phyloP scores from a whole-genome alignment of 1,140 invertebrate species.

The Notospermus geniculatus region DNA sequence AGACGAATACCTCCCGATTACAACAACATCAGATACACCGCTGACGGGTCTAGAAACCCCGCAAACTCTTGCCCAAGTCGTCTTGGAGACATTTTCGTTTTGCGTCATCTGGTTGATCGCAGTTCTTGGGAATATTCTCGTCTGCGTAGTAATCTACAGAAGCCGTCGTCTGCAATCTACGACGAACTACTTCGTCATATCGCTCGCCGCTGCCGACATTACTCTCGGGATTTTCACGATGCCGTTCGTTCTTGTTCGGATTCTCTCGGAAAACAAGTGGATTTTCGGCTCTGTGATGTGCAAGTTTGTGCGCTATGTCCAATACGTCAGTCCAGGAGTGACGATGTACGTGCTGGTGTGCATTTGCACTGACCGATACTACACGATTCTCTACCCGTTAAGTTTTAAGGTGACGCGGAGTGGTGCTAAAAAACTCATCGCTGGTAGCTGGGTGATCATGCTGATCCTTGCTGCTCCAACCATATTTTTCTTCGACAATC shows the following conservation, averaged over 20 bases:
- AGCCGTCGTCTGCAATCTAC: constrained; percentile 45
- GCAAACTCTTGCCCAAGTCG: constrained; percentile 12
- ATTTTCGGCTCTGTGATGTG: constrained; percentile 34
- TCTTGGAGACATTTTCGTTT: constrained; percentile 27
- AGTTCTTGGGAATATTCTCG: constrained; percentile 37
- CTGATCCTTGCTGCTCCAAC: constrained; percentile 19
- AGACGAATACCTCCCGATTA: too few relatives aligned
- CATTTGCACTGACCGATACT: constrained; percentile 41
- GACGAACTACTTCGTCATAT: constrained; percentile 47
- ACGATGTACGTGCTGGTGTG: constrained; percentile 32
- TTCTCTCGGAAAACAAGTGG: constrained; percentile 31
- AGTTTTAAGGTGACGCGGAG: constrained; percentile 44
- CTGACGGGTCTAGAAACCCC: background rate
- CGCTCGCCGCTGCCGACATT: constrained; percentile 34
- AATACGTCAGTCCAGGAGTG: constrained; percentile 25
- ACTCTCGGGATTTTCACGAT: constrained; percentile 21
- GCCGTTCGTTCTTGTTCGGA: constrained; percentile 29
- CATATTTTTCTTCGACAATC: constrained; percentile 27
- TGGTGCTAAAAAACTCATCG: constrained; percentile 40
- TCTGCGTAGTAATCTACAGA: constrained; percentile 41
- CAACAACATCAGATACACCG: too few relatives aligned
- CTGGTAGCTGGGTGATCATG: constrained; percentile 24
- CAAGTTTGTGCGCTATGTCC: constrained; percentile 35
- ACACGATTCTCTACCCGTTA: constrained; percentile 47
- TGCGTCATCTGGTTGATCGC: constrained; percentile 29